phyloP scores from a whole-genome alignment of 2,888 invertebrate species.

The Molanna angustata region DNA sequence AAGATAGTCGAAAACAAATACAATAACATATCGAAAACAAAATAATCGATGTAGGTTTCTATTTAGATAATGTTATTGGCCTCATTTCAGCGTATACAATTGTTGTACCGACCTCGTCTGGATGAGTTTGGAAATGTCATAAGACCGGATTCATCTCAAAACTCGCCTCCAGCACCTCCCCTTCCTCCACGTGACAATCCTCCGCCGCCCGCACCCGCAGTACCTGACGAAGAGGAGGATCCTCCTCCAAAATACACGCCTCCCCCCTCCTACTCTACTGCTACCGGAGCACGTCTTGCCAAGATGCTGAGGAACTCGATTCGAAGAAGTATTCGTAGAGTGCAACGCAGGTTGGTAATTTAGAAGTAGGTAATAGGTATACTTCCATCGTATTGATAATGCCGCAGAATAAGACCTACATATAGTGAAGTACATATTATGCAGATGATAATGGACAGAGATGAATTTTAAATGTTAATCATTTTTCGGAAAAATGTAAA shows the following conservation, averaged over 20 bases:
- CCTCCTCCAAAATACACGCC: conserved; percentile 93
- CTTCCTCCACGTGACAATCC: conserved; percentile 35
- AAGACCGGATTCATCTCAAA: conserved; percentile 31
- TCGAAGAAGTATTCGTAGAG: conserved; percentile 71
- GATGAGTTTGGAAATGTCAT: conserved; percentile 39
- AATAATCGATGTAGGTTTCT: too few species aligned
- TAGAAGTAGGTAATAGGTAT: too few species aligned
- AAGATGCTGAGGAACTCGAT: conserved; percentile 74
- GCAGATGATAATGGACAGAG: too few species aligned
- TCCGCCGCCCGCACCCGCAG: conserved; percentile 17
- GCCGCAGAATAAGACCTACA: too few species aligned
- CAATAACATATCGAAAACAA: too few species aligned
- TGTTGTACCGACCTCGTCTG: conserved; percentile 76
- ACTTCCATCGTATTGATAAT: too few species aligned
- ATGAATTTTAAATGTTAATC: too few species aligned
- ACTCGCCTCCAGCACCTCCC: conserved; percentile 41
- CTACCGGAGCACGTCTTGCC: conserved; percentile 80
- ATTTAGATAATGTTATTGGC: neutral
- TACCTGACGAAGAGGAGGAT: conserved; percentile 52
- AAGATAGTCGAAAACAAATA: too few species aligned
- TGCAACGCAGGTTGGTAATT: conserved; percentile 47
- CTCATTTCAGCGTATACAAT: conserved; percentile 70
- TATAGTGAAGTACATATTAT: too few species aligned
- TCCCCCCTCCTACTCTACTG: conserved; percentile 89
- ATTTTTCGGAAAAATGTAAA: too few species aligned